phyloP scores from a whole-genome alignment of 2,888 invertebrate species.

The Branchipolynoe longqiensis region DNA sequence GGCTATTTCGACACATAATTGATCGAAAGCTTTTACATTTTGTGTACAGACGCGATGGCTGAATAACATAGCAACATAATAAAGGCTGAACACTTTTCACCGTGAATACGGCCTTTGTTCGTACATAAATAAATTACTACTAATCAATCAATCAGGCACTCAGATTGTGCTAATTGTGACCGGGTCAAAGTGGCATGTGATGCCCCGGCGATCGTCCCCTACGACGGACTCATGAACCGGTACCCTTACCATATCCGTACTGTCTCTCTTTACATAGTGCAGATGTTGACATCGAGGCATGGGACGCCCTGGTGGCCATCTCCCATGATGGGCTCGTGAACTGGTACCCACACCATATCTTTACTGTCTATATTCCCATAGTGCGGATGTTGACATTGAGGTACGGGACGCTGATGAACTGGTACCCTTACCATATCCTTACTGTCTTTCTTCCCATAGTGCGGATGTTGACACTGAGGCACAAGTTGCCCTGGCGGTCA shows the following conservation, averaged over 20 bases:
- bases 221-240: constrained; percentile 30
- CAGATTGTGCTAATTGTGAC: no score
- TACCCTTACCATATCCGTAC: no score
- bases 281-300: constrained; percentile 42
- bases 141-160: no score
- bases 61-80: no score
- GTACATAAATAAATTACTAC: no score
- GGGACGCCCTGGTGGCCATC: constrained; percentile 32
- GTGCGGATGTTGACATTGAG: constrained; percentile 52
- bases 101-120: no score
- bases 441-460: not conserved
- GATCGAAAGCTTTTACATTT: no score
- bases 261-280: constrained; percentile 26
- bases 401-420: constrained; percentile 10
- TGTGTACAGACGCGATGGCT: no score
- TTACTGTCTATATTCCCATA: not conserved
- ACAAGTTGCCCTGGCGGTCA: not conserved
- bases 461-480: constrained; percentile 55
- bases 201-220: constrained; percentile 12
- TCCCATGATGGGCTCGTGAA: constrained; percentile 20
- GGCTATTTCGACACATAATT: no score
- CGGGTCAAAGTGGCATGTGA: constrained; percentile 36
- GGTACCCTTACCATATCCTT: no score
- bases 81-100: no score
- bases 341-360: no score